phyloP scores from a whole-genome alignment of 1,140 invertebrate genomes.

The Drosophila lowei region DNA sequence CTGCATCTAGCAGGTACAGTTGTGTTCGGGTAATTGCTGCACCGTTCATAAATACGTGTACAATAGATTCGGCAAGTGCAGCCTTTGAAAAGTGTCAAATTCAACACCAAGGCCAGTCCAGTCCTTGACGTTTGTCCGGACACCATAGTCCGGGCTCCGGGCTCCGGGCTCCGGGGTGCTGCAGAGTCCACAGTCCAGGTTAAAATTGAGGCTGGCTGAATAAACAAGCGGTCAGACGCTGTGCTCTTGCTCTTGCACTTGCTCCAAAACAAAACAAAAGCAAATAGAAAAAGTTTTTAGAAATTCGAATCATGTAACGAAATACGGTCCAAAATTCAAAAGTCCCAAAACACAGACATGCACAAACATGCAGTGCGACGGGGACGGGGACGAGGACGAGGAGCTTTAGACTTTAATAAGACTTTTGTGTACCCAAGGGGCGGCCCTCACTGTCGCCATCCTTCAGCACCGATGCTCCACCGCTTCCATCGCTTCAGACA shows the following conservation, averaged over 20 bases:
- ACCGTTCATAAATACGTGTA: conserved; percentile 41
- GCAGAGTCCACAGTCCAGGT: conserved; percentile 20
- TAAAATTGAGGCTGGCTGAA: conserved; percentile 36
- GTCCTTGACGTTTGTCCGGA: too few relatives aligned
- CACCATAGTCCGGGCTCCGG: too few relatives aligned
- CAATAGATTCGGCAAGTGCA: not conserved
- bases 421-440: not conserved
- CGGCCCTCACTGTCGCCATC: not conserved
- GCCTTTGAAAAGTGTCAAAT: conserved; percentile 40
- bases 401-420: too few relatives aligned
- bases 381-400: not conserved
- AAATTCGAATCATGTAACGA: conserved; percentile 80
- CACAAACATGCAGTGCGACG: not conserved
- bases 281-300: conserved; percentile 62
- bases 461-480: not conserved
- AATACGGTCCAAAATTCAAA: conserved; percentile 72
- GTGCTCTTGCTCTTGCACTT: conserved; percentile 1
- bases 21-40: conserved; percentile 42
- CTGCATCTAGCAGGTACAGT: conserved; percentile 12
- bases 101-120: conserved; percentile 9
- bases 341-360: conserved; percentile 27
- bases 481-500: conserved; percentile 25
- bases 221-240: conserved; percentile 47
- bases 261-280: conserved; percentile 42
- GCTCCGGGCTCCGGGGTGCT: not conserved